phyloP scores from a whole-genome alignment of 2,113 vertebrate genomes.

The Garra rufa region DNA sequence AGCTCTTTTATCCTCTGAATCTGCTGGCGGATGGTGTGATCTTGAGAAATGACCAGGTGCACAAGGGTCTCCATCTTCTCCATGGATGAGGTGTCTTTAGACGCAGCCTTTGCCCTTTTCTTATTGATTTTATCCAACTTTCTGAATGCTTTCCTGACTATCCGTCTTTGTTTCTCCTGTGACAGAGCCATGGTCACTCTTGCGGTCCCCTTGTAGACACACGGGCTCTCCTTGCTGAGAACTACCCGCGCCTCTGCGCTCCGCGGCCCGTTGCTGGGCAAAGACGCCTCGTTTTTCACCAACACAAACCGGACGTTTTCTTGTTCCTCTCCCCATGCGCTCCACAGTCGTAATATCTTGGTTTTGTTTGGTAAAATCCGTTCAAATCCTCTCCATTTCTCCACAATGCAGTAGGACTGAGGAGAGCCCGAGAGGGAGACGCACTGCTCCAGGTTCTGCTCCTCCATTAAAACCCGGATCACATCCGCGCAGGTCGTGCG shows the following conservation, averaged over 20 bases:
- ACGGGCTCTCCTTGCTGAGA: constrained; percentile 82
- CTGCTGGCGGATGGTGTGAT: constrained; percentile 93
- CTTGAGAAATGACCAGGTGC: constrained; percentile 92
- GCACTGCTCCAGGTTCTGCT: constrained; percentile 72
- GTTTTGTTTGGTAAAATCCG: constrained; percentile 90
- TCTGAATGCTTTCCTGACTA: constrained; percentile 92
- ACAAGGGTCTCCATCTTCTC: constrained; percentile 92
- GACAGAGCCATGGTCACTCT: constrained; percentile 71
- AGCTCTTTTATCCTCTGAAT: constrained; percentile 87
- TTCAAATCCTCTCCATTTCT: constrained; percentile 94
- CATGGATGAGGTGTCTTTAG: constrained; percentile 73
- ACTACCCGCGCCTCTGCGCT: constrained; percentile 94
- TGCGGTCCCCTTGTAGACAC: constrained; percentile 68
- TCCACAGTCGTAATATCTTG: constrained; percentile 89
- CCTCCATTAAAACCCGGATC: constrained; percentile 85
- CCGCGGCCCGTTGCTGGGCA: constrained; percentile 81
- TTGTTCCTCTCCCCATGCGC: constrained; percentile 90
- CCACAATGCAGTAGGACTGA: constrained; percentile 88
- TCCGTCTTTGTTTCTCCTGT: constrained; percentile 87
- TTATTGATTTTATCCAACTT: constrained; percentile 93
- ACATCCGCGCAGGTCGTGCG: constrained; percentile 94
- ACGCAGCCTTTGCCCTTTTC: constrained; percentile 72
- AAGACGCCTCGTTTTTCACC: constrained; percentile 84
- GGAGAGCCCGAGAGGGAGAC: constrained; percentile 76
- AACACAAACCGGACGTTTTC: constrained; percentile 89